A percentile compares a stretch with the other conserved stretches of the same genome.
Evolutionary conservation across 2,888 invertebrate species (phyloP).

Genomic region (Drosophila parthenogenetica): DNA sequence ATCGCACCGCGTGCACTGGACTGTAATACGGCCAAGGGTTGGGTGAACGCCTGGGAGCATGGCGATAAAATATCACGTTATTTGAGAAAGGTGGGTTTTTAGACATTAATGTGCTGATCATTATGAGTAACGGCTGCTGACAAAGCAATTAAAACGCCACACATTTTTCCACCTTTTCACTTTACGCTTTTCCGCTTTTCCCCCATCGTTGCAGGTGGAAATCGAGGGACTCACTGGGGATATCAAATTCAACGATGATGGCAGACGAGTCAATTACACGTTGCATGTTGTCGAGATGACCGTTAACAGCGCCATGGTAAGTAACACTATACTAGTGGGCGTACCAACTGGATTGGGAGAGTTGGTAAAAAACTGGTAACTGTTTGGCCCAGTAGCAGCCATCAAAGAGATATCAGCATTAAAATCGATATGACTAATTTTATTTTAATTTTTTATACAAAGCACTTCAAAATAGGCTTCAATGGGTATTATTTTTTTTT

Average conservation of each 20-base stretch:
- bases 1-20: constrained; percentile 87
- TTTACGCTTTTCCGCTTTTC: not conserved
- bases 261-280: constrained; percentile 94
- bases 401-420: constrained; percentile 14
- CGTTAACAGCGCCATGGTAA: constrained; percentile 83
- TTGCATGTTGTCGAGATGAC: constrained; percentile 97
- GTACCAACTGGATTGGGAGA: not conserved
- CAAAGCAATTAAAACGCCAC: constrained; percentile 73
- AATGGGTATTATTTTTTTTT: not conserved
- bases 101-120: constrained; percentile 55
- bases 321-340: constrained; percentile 35
- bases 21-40: constrained; percentile 93
- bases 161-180: constrained; percentile 15
- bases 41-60: constrained; percentile 95
- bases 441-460: constrained; percentile 2
- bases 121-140: constrained; percentile 49
- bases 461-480: not conserved
- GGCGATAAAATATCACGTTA: constrained; percentile 95
- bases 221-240: constrained; percentile 96
- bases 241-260: constrained; percentile 95
- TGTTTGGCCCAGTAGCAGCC: constrained; percentile 4
- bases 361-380: not conserved
- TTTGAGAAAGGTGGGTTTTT: constrained; percentile 87
- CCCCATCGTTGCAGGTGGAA: constrained; percentile 89
- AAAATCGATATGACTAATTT: constrained; percentile 10